phyloP scores from a whole-genome alignment of 2,113 vertebrate genomes.

The Riparia riparia region DNA sequence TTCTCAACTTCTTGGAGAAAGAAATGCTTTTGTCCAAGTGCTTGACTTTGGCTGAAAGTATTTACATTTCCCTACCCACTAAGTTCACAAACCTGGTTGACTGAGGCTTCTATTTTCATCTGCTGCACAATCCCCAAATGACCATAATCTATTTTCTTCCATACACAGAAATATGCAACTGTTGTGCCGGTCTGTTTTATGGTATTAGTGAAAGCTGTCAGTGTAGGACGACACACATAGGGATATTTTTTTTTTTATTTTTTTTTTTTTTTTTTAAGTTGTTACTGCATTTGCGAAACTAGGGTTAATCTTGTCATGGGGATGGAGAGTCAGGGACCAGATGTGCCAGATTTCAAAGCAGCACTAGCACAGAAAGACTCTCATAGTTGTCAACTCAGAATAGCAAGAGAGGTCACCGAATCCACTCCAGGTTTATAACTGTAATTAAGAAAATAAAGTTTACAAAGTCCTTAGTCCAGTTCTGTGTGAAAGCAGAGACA shows the following conservation, averaged over 20 bases:
- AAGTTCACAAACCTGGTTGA: background rate
- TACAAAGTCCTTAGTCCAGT: background rate
- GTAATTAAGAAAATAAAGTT: background rate
- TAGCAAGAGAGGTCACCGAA: background rate
- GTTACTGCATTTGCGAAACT: background rate
- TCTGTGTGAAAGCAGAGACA: background rate
- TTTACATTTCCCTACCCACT: background rate
- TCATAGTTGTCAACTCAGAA: background rate
- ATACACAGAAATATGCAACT: background rate
- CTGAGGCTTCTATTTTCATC: constrained; percentile 12
- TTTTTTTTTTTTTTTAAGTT: background rate
- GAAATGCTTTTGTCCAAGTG: background rate
- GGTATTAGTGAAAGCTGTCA: background rate
- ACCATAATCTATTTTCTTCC: background rate
- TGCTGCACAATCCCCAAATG: background rate
- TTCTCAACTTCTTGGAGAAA: background rate
- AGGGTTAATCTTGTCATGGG: background rate
- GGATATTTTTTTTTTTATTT: background rate
- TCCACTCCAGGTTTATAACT: background rate
- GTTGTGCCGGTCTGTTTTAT: background rate
- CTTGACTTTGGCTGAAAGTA: background rate
- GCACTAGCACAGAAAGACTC: background rate
- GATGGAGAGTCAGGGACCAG: background rate
- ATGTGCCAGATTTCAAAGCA: background rate
- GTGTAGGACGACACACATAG: background rate